Evolutionary conservation across 2,113 vertebrate genomes (phyloP), one percentile per base, ranked within the genome.

Genomic region (Oreochromis spilurus): DNA sequence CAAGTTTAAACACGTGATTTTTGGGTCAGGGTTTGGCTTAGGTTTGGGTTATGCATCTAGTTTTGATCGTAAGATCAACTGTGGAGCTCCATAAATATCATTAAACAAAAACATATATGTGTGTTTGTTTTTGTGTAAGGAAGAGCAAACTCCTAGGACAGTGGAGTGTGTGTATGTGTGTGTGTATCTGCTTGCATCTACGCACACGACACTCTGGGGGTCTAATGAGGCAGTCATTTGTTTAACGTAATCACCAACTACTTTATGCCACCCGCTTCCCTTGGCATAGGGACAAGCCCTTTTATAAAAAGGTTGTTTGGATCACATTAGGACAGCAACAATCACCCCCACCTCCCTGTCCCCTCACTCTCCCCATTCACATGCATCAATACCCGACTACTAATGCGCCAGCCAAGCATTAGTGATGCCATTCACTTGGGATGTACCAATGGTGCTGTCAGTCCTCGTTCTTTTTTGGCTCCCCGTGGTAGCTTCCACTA

Each of bases 201-300:
- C 58, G 36, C 84, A 88, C 36, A 43, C 17, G 6, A 83, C 87
- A 90, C 93, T 93, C 90, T 87, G 29, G 89, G 92, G 83, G 77
- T 89, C 85, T 94, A 95, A 95, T 93, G 91, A 94, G 93, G 57
- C 88, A 87, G 84, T 87, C 85, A 94, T 95, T 95, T 95, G 93
- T 95, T 94, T 91, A 92, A 94, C 83, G 50, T 94, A 95, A 95
- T 95, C 89, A 93, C 85, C 83, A 88, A 72, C 81, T 88, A 87
- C 91, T 94, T 94, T 93, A 86, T 92, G 87, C 89, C 92, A 87
- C 91, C 85, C 85, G 45, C 86, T 94, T 90, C 87, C 85, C 86
- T 70, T 94, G 93, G 94, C 92, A 87, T 67, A 4, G 58, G 70
- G 83, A 88, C 92, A 75, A 87, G 79, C 53, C 45, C 57, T 43